Base-by-base conservation (phyloP, 1,140 invertebrate species). In the Hetaerina americana region DNA sequence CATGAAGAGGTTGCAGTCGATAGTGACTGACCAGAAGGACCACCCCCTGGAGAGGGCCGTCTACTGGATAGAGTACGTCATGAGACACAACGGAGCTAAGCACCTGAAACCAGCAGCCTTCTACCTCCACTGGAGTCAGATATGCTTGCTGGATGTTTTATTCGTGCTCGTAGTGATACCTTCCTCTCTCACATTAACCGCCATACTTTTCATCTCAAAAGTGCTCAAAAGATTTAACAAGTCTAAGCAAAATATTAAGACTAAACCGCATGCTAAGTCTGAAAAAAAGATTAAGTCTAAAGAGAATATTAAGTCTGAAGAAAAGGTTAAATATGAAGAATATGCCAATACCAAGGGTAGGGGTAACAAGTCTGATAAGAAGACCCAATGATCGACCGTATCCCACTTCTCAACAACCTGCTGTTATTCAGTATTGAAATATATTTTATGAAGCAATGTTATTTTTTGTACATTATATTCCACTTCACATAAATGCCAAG, bases 1-100 rank as follows among this genome's bases (percentile, higher is more conserved):
- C 2, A 57, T 57, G 40, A 57, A 57, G 40, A n/a, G 22, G 40
- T n/a, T 57, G 10, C 22, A 12, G 2, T 18, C 15, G 22, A 57
- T 12, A 57, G 40, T 57, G 3, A 57, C 15, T n/a, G 90, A 93
- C 79, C 83, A 87, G 66, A 84, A 84, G 8, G 75, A 81, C 15
- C 78, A 78, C 0, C 87, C 90, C 0, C 72, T 90, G 72, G 85
- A 90, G 22, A 85, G 84, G 0, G 88, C 87, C 0, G 81, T 88
- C 0, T 91, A 85, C 79, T 91, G 89, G 88, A 82, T 85, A 0
- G 90, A 92, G 77, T 87, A 90, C 73, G 82, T 90, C 0, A 80
- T 85, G 0, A 82, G 88, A 12, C 88, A 89, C 72, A 80, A 84
- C 66, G 84, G 84, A n/a, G 82, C 81, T 1, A 77, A 77, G 5